A percentile compares a stretch with the other conserved stretches of the same genome.
Conservation (phyloP, 2,113 vertebrate genomes). For the Scortum barcoo region DNA sequence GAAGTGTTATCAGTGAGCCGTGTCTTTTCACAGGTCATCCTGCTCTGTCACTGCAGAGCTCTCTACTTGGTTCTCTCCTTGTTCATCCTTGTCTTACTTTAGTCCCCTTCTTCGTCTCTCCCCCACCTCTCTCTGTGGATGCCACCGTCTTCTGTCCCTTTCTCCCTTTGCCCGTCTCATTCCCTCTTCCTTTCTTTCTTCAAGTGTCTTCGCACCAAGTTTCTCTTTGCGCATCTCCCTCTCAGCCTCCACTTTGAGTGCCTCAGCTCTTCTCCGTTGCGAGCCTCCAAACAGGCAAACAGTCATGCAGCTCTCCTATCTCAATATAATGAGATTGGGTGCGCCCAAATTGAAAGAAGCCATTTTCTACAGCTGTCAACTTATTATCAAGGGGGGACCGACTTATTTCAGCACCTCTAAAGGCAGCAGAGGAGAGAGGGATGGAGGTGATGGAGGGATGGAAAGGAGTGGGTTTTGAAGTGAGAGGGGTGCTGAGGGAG, state of each 20-base stretch:
- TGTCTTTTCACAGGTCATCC: constrained; percentile 39
- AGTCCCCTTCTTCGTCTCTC: neutral
- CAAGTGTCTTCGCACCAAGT: constrained; percentile 42
- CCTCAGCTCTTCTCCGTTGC: constrained; percentile 31
- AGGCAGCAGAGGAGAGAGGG: constrained; percentile 51
- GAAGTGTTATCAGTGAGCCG: neutral
- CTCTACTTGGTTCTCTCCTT: neutral
- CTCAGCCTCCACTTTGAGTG: constrained; percentile 11
- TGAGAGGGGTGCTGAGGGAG: constrained; percentile 42
- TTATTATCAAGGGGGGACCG: constrained; percentile 77
- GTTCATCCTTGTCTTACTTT: constrained; percentile 17
- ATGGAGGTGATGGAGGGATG: constrained; percentile 63
- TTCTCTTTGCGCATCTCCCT: constrained; percentile 30
- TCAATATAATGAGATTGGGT: constrained; percentile 83
- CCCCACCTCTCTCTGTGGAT: constrained; percentile 13
- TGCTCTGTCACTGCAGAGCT: constrained; percentile 23
- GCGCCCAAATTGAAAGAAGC: constrained; percentile 84
- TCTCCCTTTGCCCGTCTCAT: constrained; percentile 8
- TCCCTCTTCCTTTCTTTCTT: constrained; percentile 29
- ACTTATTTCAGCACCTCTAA: constrained; percentile 73
- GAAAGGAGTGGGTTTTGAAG: constrained; percentile 52
- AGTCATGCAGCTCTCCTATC: constrained; percentile 74
- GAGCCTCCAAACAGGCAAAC: constrained; percentile 72
- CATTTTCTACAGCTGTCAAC: constrained; percentile 88
- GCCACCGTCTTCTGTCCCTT: constrained; percentile 21